Conservation (phyloP, 2,113 vertebrate genomes). For the Corythoichthys intestinalis region DNA sequence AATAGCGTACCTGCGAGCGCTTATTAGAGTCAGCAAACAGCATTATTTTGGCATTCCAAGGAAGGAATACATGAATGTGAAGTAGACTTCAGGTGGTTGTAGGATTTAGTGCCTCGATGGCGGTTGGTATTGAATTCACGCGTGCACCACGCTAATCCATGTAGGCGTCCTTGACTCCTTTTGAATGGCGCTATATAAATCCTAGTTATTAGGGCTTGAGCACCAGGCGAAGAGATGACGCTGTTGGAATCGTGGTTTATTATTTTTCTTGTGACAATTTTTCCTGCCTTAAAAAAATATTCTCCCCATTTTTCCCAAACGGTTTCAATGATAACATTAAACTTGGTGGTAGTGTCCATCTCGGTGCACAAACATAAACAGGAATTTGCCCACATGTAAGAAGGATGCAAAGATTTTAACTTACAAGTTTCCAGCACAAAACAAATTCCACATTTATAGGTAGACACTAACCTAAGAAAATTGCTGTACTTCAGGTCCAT, state of each 20-base stretch:
- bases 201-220: not conserved
- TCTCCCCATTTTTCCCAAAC: not conserved
- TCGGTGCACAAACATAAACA: too few relatives aligned
- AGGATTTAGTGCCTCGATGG: constrained; percentile 11
- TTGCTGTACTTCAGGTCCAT: not conserved
- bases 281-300: not conserved
- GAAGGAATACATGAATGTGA: not conserved
- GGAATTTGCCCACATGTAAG: too few relatives aligned
- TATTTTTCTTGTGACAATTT: not conserved
- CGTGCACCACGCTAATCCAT: not conserved
- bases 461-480: too few relatives aligned
- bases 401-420: too few relatives aligned
- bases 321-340: not conserved
- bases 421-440: not conserved
- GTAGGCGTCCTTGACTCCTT: not conserved
- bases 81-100: not conserved
- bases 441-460: not conserved
- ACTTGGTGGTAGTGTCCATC: not conserved
- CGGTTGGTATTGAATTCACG: constrained; percentile 16
- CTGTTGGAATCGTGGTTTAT: not conserved
- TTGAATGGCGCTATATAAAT: not conserved
- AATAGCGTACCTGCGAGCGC: constrained; percentile 8
- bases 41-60: not conserved
- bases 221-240: not conserved
- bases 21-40: not conserved